Percentiles rank a stretch among this genome's conserved stretches.
These are phyloP conservation scores for Pterostichus niger DNA, from an alignment of 2,888 invertebrate genomes.

Conservation along the genomic window DNA sequence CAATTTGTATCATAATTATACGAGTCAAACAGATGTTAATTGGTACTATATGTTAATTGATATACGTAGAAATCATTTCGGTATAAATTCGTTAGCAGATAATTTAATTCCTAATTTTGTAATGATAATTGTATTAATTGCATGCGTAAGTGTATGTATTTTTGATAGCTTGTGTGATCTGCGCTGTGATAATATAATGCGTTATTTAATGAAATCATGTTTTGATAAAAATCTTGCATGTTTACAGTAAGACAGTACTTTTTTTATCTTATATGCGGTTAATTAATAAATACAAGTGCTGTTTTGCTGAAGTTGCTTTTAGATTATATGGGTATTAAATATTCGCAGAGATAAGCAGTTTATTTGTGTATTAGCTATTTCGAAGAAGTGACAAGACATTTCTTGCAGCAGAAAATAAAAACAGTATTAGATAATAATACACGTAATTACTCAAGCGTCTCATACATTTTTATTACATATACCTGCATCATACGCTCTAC, in stretches of 20 bases:
- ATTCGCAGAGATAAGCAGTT: slow-evolving; percentile 42
- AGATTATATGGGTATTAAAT: slow-evolving; percentile 51
- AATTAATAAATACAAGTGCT: slow-evolving; percentile 40
- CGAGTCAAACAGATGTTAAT: background rate
- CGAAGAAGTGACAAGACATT: slow-evolving; percentile 23
- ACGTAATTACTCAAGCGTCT: slow-evolving; percentile 4
- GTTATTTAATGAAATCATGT: background rate
- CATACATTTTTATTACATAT: background rate
- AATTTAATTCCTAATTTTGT: slow-evolving; percentile 7
- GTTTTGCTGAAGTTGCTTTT: slow-evolving; percentile 34
- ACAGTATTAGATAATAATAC: slow-evolving; percentile 9
- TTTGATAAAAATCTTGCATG: slow-evolving; percentile 2
- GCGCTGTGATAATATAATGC: slow-evolving; percentile 21
- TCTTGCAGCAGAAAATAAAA: slow-evolving; percentile 22
- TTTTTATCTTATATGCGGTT: slow-evolving; percentile 29
- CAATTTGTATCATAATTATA: no score
- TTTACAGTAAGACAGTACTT: background rate
- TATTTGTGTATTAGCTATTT: slow-evolving; percentile 47
- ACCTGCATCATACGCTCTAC: no score
- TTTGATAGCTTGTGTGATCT: slow-evolving; percentile 18
- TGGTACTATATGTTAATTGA: background rate
- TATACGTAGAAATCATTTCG: slow-evolving; percentile 12
- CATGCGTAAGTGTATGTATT: slow-evolving; percentile 11
- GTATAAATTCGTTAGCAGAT: slow-evolving; percentile 18
- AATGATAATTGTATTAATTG: slow-evolving; percentile 10